A percentile compares a stretch with the other conserved stretches of the same genome.
These are phyloP conservation scores for Chalcis sispes DNA, from an alignment of 2,888 invertebrate species.

Conservation along the genomic window DNA sequence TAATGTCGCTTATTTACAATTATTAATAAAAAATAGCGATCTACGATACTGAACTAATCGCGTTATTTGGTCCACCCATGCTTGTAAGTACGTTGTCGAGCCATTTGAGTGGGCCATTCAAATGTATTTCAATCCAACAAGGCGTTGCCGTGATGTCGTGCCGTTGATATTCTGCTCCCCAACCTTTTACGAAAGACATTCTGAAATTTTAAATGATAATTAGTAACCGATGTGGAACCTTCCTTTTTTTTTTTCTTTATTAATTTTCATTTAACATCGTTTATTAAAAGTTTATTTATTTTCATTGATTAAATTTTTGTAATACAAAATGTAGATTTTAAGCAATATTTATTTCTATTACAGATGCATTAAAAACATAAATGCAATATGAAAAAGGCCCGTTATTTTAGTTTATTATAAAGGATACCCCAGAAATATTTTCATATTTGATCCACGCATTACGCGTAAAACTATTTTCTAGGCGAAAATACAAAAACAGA, in stretches of 20 bases:
- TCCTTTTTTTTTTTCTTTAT: background rate
- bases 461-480: no score
- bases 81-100: conserved; percentile 97
- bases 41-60: conserved; percentile 95
- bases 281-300: no score
- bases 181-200: conserved; percentile 99
- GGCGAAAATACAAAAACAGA: no score
- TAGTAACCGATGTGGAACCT: background rate
- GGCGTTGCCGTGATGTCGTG: conserved; percentile 99
- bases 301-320: no score
- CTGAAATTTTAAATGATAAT: conserved; percentile 75
- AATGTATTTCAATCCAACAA: conserved; percentile 99
- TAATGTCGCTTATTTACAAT: background rate
- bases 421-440: no score
- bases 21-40: background rate
- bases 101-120: conserved; percentile 99
- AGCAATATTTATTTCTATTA: no score
- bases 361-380: no score
- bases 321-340: no score
- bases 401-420: no score
- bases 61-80: conserved; percentile 98
- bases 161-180: conserved; percentile 99
- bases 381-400: no score
- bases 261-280: background rate
- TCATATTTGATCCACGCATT: no score